Percentiles rank a stretch among this genome's conserved stretches.
phyloP scores from a whole-genome alignment of 2,888 invertebrate genomes.

The Papilio protenor region DNA sequence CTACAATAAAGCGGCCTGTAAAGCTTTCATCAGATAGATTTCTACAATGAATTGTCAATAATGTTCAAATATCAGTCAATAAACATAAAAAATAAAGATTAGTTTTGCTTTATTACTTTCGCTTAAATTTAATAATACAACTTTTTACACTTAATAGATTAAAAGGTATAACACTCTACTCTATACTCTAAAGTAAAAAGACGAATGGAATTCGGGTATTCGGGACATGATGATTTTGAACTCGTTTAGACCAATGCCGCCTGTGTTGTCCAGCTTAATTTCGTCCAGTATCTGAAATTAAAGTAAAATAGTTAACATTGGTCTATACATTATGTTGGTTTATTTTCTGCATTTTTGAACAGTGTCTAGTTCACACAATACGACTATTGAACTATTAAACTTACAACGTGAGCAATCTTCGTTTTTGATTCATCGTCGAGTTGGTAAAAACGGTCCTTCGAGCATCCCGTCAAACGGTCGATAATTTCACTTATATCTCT shows the following conservation, averaged over 20 bases:
- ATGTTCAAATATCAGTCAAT: neutral
- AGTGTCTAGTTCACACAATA: neutral
- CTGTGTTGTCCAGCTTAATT: slow-evolving; percentile 84
- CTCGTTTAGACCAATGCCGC: slow-evolving; percentile 84
- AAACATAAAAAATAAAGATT: too few relatives aligned
- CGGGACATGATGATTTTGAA: slow-evolving; percentile 85
- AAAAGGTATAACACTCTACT: slow-evolving; percentile 47
- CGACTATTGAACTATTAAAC: slow-evolving; percentile 49
- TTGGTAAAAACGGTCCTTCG: slow-evolving; percentile 58
- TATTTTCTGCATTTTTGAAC: neutral
- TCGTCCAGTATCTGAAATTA: slow-evolving; percentile 84
- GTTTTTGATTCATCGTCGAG: slow-evolving; percentile 75
- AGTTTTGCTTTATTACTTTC: too few relatives aligned
- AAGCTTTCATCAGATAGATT: slow-evolving; percentile 73
- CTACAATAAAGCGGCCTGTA: slow-evolving; percentile 82
- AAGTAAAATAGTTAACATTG: neutral
- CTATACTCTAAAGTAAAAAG: slow-evolving; percentile 85
- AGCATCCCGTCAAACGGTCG: slow-evolving; percentile 77
- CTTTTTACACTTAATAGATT: too few relatives aligned
- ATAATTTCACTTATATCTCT: slow-evolving; percentile 83
- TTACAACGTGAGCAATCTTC: slow-evolving; percentile 83
- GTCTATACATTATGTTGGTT: neutral
- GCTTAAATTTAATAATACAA: too few relatives aligned
- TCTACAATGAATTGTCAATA: neutral
- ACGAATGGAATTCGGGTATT: slow-evolving; percentile 85